These are phyloP conservation scores for Caenorhabditis panamensis DNA, from an alignment of 2,888 invertebrate species.

Conservation along the genomic window DNA sequence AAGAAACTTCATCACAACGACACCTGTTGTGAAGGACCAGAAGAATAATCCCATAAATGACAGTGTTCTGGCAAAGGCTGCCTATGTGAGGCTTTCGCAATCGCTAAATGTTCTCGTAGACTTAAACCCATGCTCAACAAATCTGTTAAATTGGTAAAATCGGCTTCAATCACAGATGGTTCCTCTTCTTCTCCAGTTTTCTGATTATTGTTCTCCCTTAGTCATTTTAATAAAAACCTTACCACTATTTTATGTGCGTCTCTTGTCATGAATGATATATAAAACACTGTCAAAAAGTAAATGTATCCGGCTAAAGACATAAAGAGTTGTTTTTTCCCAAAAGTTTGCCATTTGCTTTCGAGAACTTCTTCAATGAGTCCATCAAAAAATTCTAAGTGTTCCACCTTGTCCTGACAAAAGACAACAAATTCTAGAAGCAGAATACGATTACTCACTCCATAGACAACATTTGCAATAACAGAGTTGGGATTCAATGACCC, in stretches of 20 bases:
- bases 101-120: conserved; percentile 52
- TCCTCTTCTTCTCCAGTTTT: conserved; percentile 12
- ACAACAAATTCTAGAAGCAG: too few species aligned
- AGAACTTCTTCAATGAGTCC: conserved; percentile 95
- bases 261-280: conserved; percentile 91
- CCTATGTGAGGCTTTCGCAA: conserved; percentile 26
- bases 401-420: conserved; percentile 93
- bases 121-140: conserved; percentile 40
- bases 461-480: conserved; percentile 94
- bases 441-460: too few species aligned
- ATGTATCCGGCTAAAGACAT: conserved; percentile 90
- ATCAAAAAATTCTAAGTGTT: conserved; percentile 94
- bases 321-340: conserved; percentile 86
- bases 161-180: conserved; percentile 20
- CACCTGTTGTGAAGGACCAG: conserved; percentile 56
- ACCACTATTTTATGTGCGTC: conserved; percentile 59
- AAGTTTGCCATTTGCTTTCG: conserved; percentile 97
- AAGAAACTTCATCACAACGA: too few species aligned
- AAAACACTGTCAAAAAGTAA: conserved; percentile 91
- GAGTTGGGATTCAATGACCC: conserved; percentile 94
- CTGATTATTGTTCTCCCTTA: neutral
- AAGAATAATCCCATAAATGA: conserved; percentile 70
- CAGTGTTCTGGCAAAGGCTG: conserved; percentile 61
- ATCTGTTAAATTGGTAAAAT: conserved; percentile 37
- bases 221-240: conserved; percentile 11